Evolutionary conservation across 2,888 invertebrate species (phyloP), one percentile per base, ranked within the genome.

Genomic region (Hedya salicella): DNA sequence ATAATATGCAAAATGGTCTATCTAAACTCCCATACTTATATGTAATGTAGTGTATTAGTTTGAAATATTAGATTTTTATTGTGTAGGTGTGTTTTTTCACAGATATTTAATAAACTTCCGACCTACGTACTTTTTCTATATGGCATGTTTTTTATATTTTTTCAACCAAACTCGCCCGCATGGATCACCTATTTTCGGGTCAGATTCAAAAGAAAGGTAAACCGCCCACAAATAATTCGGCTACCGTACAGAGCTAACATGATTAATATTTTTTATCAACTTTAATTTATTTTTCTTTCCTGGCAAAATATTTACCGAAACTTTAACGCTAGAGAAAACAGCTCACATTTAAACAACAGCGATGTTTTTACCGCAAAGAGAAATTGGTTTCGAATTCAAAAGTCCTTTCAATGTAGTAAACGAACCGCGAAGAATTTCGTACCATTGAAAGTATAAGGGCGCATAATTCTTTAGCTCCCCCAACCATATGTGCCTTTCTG

Each of bases 391-490:
- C 74, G 69, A 67, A 75, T 78, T 78, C 77, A 80, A 78, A 77
- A 82, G 81, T 78, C 78, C 83, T 79, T 91, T 88, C 78, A 88
- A 77, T 75, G 78, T 74, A 77, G 78, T 79, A 86, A 87, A 82
- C 86, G 86, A 86, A 87, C 85, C 91, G 88, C 85, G 87, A 87
- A 90, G 84, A 83, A 88, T 89, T 88, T 80, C 73, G 78, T 8
- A n/a, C 30, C n/a, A n/a, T 57, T 46, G 13, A 16, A 46, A 32
- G 32, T 19, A 57, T 3, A 57, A 46, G 17, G 57, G 2, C 46
- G 19, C 16, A 57, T 57, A 19, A 46, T 44, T 17, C 32, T n/a
- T 2, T 30, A 32, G 9, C 8, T 30, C 5, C 9, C 5, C 3
- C n/a, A 17, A 17, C 8, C 19, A 19, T 19, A 32, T 57, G n/a